These are phyloP conservation scores for Syrmaticus mikado DNA, from an alignment of 2,113 vertebrate species.

Conservation along the genomic window DNA sequence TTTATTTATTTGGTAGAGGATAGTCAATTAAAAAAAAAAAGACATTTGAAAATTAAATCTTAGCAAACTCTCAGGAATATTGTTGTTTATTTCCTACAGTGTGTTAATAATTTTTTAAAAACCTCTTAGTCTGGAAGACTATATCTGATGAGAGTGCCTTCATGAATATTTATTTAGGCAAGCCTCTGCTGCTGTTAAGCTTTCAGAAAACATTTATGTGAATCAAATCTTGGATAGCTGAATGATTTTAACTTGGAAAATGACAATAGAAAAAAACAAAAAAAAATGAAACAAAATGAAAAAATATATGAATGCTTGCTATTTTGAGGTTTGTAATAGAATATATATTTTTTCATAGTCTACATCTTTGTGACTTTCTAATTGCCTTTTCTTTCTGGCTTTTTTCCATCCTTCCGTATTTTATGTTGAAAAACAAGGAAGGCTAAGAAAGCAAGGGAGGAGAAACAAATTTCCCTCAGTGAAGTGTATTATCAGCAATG, in stretches of 20 bases:
- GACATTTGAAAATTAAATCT: background rate
- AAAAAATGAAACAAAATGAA: background rate
- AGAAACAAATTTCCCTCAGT: background rate
- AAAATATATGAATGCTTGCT: background rate
- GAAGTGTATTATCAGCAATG: background rate
- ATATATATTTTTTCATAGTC: background rate
- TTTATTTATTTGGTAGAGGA: background rate
- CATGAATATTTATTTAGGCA: background rate
- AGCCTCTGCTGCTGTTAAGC: background rate
- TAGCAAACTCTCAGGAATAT: background rate
- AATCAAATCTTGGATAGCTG: background rate
- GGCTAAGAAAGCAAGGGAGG: background rate
- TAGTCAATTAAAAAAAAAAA: background rate
- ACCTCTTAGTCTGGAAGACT: background rate
- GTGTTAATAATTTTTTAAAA: background rate
- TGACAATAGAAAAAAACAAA: background rate
- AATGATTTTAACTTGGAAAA: background rate
- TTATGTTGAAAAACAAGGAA: background rate
- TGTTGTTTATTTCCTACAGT: background rate
- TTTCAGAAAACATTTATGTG: background rate
- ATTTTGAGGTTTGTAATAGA: background rate
- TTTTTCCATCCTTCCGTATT: accelerated
- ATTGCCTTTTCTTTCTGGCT: background rate
- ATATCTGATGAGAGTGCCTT: background rate
- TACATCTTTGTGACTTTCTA: background rate